Evolutionary conservation across 1,140 invertebrate genomes (phyloP).

Genomic region (Drosophila sechellia): DNA sequence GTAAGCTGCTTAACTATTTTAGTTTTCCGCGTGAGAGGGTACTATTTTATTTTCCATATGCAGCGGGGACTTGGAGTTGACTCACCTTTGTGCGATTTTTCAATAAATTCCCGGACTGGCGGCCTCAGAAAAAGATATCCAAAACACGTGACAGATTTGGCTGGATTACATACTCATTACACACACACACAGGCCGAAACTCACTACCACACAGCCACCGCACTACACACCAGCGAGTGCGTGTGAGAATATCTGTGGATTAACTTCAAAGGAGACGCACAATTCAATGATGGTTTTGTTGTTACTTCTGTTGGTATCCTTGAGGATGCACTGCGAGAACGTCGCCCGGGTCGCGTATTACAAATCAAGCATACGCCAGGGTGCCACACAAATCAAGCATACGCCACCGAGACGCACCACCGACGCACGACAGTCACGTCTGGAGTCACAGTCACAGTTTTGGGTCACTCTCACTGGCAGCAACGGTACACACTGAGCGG

Average conservation of each 20-base stretch:
- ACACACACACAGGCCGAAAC: conserved; percentile 31
- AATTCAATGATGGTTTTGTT: conserved; percentile 39
- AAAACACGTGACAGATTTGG: conserved; percentile 80
- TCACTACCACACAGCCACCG: conserved; percentile 27
- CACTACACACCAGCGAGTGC: conserved; percentile 14
- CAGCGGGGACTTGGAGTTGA: conserved; percentile 4
- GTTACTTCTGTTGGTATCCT: conserved; percentile 23
- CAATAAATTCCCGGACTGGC: conserved; percentile 62
- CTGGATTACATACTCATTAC: conserved; percentile 73
- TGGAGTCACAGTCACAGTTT: conserved; percentile 20
- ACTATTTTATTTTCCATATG: conserved; percentile 22
- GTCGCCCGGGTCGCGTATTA: conserved; percentile 14
- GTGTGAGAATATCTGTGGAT: conserved; percentile 39
- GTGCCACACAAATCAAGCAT: conserved; percentile 36
- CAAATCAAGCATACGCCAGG: conserved; percentile 24
- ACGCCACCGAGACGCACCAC: conserved; percentile 33
- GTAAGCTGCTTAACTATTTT: conserved; percentile 56
- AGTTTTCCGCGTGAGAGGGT: conserved; percentile 45
- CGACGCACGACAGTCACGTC: conserved; percentile 30
- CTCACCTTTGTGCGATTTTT: conserved; percentile 73
- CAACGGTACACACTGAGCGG: conserved; percentile 20
- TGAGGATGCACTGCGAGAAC: conserved; percentile 13
- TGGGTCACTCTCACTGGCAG: conserved; percentile 7
- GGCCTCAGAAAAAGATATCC: conserved; percentile 70
- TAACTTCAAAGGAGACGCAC: conserved; percentile 34